Conservation (phyloP, 2,113 vertebrate species). For the Chamaetylas fuelleborni region DNA sequence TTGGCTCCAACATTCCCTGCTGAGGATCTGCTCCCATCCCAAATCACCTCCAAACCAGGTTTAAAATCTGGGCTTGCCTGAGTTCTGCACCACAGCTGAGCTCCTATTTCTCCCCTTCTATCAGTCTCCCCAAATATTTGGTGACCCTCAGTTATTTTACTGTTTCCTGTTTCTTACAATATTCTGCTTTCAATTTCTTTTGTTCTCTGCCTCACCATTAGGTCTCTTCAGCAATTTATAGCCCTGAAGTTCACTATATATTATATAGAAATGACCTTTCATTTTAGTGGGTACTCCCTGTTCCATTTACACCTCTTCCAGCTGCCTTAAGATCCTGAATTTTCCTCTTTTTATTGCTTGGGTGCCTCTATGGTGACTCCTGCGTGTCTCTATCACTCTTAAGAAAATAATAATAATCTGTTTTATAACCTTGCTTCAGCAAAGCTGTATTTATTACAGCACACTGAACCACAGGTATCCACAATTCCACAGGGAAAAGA, state of each 20-base stretch:
- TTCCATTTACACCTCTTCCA: neutral
- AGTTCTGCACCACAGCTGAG: neutral
- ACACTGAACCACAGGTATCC: neutral
- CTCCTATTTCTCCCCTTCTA: neutral
- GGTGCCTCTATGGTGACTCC: neutral
- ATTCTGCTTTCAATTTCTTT: neutral
- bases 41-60: neutral
- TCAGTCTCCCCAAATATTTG: neutral
- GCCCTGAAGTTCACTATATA: neutral
- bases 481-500: neutral
- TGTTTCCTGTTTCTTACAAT: neutral
- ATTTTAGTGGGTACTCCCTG: neutral
- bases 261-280: neutral
- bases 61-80: neutral
- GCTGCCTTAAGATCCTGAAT: neutral
- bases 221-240: neutral
- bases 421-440: neutral
- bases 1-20: neutral
- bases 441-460: neutral
- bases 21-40: neutral
- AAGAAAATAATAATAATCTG: neutral
- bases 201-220: neutral
- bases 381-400: neutral
- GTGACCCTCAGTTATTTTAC: neutral
- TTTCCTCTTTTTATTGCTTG: neutral